Conservation (phyloP, 2,113 vertebrate genomes). For the Macroglossus sobrinus region DNA sequence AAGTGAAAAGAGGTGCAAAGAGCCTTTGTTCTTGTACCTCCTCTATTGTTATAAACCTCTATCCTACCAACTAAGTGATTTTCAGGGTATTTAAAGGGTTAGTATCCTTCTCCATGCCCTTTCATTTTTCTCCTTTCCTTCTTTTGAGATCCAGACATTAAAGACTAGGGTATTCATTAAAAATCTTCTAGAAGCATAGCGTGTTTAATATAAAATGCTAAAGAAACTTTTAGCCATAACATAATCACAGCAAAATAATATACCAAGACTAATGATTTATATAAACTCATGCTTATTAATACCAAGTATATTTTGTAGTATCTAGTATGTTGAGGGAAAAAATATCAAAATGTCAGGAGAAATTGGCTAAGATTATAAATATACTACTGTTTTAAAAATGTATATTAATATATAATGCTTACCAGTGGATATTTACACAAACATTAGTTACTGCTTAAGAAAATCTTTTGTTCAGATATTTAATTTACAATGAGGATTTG, state of each 20-base stretch:
- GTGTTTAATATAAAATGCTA: slow-evolving; percentile 25
- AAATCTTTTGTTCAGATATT: slow-evolving; percentile 23
- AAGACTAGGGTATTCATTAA: not conserved
- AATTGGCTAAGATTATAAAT: slow-evolving; percentile 60
- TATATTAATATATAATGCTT: slow-evolving; percentile 17
- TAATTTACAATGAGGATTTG: not conserved
- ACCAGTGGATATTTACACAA: slow-evolving; percentile 43
- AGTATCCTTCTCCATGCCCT: not conserved
- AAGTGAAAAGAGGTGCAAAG: not conserved
- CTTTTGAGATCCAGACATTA: not conserved
- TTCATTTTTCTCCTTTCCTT: not conserved
- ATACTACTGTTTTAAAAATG: slow-evolving; percentile 46
- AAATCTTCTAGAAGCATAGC: not conserved
- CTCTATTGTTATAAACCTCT: not conserved
- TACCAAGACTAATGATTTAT: slow-evolving; percentile 4
- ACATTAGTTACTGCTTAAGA: slow-evolving; percentile 54
- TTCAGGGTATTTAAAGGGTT: not conserved
- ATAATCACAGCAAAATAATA: not conserved
- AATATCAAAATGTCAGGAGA: not conserved
- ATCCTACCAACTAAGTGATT: not conserved
- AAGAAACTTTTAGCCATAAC: slow-evolving; percentile 40
- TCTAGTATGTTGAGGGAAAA: not conserved
- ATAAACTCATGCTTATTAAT: slow-evolving; percentile 38
- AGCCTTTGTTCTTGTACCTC: not conserved
- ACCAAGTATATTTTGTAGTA: slow-evolving; percentile 17